These are phyloP conservation scores for Sympetrum striolatum DNA, from an alignment of 2,888 invertebrate species.

Conservation along the genomic window DNA sequence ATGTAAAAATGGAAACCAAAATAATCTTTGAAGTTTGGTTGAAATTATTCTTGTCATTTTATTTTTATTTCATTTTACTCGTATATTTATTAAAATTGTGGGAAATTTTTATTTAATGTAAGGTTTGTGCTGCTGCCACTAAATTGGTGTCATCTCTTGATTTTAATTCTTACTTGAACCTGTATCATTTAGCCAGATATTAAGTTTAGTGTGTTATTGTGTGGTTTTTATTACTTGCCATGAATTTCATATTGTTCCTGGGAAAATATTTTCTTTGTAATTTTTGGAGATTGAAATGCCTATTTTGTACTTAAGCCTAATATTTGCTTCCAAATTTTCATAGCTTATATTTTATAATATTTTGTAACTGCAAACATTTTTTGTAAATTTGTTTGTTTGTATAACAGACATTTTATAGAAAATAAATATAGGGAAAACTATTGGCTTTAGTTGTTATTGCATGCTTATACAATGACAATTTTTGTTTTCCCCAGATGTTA, in stretches of 20 bases:
- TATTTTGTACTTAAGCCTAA: conserved; percentile 26
- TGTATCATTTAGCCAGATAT: not conserved
- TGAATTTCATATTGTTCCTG: not conserved
- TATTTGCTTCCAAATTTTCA: conserved; percentile 24
- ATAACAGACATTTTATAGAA: conserved; percentile 28
- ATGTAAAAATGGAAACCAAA: too few relatives aligned
- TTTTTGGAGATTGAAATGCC: not conserved
- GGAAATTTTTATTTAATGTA: too few relatives aligned
- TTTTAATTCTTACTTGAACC: not conserved
- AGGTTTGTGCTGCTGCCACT: too few relatives aligned
- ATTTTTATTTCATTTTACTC: too few relatives aligned
- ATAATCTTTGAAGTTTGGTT: too few relatives aligned
- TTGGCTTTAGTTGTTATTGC: not conserved
- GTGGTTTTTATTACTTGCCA: not conserved
- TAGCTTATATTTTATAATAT: not conserved
- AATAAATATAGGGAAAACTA: not conserved
- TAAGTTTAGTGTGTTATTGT: not conserved
- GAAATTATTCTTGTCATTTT: too few relatives aligned
- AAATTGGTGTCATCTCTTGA: too few relatives aligned
- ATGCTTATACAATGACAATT: too few relatives aligned
- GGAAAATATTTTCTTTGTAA: not conserved
- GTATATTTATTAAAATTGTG: too few relatives aligned
- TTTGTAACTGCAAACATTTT: conserved; percentile 21
- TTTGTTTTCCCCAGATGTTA: too few relatives aligned
- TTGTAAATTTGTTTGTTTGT: too few relatives aligned